Evolutionary conservation across 2,797 vertebrate species (phyloP).

Genomic region (Sciaenops ocellatus): DNA sequence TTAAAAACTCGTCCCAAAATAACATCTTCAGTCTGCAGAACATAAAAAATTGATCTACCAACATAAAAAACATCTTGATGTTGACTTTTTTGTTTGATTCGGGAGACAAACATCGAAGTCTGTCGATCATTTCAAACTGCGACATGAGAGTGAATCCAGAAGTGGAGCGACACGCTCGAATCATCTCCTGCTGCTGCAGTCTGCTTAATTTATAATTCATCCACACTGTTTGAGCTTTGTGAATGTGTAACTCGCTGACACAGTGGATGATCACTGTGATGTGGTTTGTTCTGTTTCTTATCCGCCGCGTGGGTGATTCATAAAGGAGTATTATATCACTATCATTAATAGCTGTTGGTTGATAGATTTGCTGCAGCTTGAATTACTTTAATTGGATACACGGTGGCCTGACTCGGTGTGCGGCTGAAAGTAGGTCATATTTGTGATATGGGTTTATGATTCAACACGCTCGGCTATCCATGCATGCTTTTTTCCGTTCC

Average conservation of each 20-base stretch:
- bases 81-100: neutral
- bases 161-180: conserved; percentile 17
- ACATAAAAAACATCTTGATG: neutral
- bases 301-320: conserved; percentile 19
- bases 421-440: conserved; percentile 75
- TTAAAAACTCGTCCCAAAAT: neutral
- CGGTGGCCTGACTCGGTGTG: conserved; percentile 55
- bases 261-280: neutral
- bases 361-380: conserved; percentile 35
- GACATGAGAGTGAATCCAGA: conserved; percentile 27
- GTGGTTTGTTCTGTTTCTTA: conserved; percentile 10
- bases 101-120: neutral
- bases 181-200: neutral
- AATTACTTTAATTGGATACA: conserved; percentile 64
- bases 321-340: conserved; percentile 4
- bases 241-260: conserved; percentile 50
- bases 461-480: conserved; percentile 66
- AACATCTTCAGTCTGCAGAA: neutral
- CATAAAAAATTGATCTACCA: neutral
- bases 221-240: conserved; percentile 22
- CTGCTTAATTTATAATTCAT: conserved; percentile 47
- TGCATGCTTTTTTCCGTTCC: conserved; percentile 46
- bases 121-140: conserved; percentile 36
- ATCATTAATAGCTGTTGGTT: neutral
- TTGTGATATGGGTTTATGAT: conserved; percentile 66